Evolutionary conservation across 2,888 invertebrate genomes (phyloP).

Genomic region (Lasius platythorax): DNA sequence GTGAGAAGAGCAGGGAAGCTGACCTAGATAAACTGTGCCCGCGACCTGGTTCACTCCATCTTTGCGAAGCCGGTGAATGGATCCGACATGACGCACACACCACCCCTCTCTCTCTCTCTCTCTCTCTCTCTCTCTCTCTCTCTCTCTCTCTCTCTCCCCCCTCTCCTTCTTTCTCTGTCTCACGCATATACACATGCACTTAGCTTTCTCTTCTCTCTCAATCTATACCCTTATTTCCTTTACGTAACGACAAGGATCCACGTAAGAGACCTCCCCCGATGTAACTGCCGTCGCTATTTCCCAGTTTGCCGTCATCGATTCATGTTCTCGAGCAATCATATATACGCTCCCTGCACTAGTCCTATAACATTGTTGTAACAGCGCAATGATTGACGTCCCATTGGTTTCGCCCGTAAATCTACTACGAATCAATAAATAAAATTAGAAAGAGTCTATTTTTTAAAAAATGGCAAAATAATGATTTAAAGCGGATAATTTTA

Average conservation of each 20-base stretch:
- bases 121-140: not conserved
- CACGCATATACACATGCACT: slow-evolving; percentile 9
- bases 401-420: not conserved
- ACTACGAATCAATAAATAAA: slow-evolving; percentile 11
- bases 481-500: not conserved
- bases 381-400: not conserved
- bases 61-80: slow-evolving; percentile 82
- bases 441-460: not conserved
- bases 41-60: slow-evolving; percentile 75
- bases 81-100: slow-evolving; percentile 82
- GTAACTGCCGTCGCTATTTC: slow-evolving; percentile 35
- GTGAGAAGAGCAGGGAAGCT: slow-evolving; percentile 76
- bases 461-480: not conserved
- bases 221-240: slow-evolving; percentile 75
- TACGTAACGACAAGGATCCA: slow-evolving; percentile 69
- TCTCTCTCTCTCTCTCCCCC: not conserved
- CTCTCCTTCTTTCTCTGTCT: not conserved
- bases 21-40: slow-evolving; percentile 79
- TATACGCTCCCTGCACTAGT: slow-evolving; percentile 1
- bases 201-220: slow-evolving; percentile 32
- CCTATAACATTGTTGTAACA: slow-evolving; percentile 13
- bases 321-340: slow-evolving; percentile 23
- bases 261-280: slow-evolving; percentile 61
- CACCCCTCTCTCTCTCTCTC: slow-evolving; percentile 56
- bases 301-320: slow-evolving; percentile 45